Evolutionary conservation across 2,113 vertebrate species (phyloP).

Genomic region (Passer montanus): DNA sequence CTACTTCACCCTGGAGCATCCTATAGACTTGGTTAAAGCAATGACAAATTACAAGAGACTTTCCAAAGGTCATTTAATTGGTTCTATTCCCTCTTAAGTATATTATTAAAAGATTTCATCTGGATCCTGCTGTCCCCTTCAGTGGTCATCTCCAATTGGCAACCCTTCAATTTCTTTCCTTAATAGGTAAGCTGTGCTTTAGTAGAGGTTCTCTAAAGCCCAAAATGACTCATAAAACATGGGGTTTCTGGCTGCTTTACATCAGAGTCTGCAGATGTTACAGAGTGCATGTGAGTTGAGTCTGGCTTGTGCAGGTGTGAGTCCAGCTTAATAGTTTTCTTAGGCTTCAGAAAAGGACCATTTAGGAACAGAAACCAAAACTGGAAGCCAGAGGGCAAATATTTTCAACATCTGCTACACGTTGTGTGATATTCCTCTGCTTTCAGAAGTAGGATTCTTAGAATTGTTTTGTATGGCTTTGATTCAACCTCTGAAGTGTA

Average conservation of each 20-base stretch:
- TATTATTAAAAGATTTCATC: background rate
- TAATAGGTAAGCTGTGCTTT: background rate
- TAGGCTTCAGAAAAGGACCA: slow-evolving; percentile 1
- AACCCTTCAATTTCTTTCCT: background rate
- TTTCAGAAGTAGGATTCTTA: background rate
- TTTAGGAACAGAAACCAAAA: slow-evolving; percentile 28
- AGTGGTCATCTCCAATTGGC: background rate
- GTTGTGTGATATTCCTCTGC: background rate
- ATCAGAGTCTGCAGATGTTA: slow-evolving; percentile 8
- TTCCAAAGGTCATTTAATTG: background rate
- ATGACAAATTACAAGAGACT: background rate
- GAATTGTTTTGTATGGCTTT: slow-evolving; percentile 3
- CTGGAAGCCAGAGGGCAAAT: slow-evolving; percentile 20
- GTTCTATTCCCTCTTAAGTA: background rate
- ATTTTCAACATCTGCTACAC: background rate
- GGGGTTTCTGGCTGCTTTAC: background rate
- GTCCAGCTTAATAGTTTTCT: background rate
- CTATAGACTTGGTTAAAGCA: background rate
- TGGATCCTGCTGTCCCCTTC: background rate
- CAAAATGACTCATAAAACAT: slow-evolving; percentile 13
- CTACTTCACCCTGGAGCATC: background rate
- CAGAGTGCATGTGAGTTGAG: background rate
- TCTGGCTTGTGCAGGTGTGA: background rate
- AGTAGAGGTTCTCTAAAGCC: background rate
- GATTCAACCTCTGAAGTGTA: slow-evolving; percentile 3